Percentiles rank a stretch among this genome's conserved stretches.
Conservation (phyloP, 2,113 vertebrate genomes). For the Trogon surrucura region DNA sequence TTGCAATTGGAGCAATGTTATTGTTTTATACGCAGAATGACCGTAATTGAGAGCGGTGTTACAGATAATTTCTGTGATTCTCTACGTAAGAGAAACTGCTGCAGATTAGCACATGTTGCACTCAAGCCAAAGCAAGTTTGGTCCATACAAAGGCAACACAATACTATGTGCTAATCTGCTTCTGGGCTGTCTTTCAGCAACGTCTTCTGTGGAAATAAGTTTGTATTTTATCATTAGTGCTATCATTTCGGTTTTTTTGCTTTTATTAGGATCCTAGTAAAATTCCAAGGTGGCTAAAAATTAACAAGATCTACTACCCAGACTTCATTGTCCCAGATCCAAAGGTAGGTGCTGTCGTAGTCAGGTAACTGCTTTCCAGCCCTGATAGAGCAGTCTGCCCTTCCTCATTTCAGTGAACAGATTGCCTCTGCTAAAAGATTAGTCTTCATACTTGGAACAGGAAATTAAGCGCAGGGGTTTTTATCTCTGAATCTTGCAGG, state of each 20-base stretch:
- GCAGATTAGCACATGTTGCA: neutral
- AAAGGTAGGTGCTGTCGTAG: conserved; percentile 80
- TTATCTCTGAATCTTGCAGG: conserved; percentile 15
- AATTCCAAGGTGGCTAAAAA: conserved; percentile 94
- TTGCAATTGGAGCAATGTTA: neutral
- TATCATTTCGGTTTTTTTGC: neutral
- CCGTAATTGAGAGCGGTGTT: neutral
- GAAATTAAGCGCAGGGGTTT: neutral
- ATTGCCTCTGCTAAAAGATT: neutral
- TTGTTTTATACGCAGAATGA: neutral
- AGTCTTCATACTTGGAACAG: neutral
- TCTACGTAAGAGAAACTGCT: neutral
- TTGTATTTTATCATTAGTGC: neutral
- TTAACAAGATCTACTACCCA: conserved; percentile 98
- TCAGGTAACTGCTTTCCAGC: neutral
- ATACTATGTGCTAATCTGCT: neutral
- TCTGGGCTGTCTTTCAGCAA: neutral
- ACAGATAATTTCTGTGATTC: neutral
- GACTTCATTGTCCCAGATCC: conserved; percentile 95
- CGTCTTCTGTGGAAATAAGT: neutral
- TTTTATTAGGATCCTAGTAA: conserved; percentile 89
- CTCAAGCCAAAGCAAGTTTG: neutral
- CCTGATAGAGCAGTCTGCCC: neutral
- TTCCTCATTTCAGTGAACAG: neutral
- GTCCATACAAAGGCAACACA: neutral